Evolutionary conservation across 2,797 vertebrate species (phyloP).

Genomic region (Rhinichthys osculus): DNA sequence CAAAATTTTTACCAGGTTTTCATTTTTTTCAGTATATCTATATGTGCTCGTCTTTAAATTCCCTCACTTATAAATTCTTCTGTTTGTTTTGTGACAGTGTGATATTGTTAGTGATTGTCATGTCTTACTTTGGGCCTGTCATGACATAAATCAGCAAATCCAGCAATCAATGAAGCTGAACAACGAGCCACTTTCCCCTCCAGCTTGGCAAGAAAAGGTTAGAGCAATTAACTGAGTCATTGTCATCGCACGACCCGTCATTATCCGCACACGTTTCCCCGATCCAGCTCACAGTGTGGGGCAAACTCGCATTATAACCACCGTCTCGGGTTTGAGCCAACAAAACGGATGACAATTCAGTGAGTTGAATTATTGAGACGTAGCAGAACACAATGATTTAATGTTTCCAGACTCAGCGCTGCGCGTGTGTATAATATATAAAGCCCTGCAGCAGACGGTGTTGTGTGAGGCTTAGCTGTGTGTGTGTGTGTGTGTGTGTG

Average conservation of each 20-base stretch:
- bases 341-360: slow-evolving; percentile 12
- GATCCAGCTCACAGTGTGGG: slow-evolving; percentile 13
- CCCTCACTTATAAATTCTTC: background rate
- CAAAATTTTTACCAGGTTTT: background rate
- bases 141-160: slow-evolving; percentile 58
- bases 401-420: background rate
- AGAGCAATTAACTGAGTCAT: slow-evolving; percentile 39
- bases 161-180: slow-evolving; percentile 52
- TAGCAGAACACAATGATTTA: background rate
- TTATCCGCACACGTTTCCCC: slow-evolving; percentile 29
- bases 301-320: background rate
- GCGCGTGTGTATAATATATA: background rate
- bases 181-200: slow-evolving; percentile 40
- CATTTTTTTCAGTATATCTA: background rate
- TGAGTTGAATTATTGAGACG: slow-evolving; percentile 17
- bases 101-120: slow-evolving; percentile 39
- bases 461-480: slow-evolving; percentile 55
- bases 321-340: background rate
- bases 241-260: slow-evolving; percentile 20
- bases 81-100: background rate
- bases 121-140: slow-evolving; percentile 26
- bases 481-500: slow-evolving; percentile 51
- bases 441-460: slow-evolving; percentile 63
- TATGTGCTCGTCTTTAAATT: background rate
- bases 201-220: slow-evolving; percentile 39